Base-by-base conservation (phyloP, 1,140 invertebrate species). In the Pseudachorutes palmiensis region DNA sequence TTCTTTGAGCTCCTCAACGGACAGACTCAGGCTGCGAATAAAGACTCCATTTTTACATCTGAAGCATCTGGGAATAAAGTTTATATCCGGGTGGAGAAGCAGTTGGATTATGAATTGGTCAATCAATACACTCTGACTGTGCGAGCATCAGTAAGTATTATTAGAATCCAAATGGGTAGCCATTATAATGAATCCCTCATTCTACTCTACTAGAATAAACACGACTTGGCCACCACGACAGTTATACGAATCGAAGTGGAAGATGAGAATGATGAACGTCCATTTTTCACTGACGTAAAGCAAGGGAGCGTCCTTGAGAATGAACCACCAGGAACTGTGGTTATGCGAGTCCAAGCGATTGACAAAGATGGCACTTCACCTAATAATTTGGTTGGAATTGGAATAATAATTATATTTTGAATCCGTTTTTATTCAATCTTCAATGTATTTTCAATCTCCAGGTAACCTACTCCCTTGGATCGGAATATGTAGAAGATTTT, bases 211-310 rank as follows among this genome's bases (percentile, higher is more conserved):
- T 80, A 86, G 79, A 94, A 94, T 77, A 90, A 90, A 74, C 88
- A 87, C 75, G 85, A 86, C 74, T 78, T 92, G 74, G 87, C 85
- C 5, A 84, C 88, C 9, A 88, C 91, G 79, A 88, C 86, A 2
- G 83, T 84, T 49, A 82, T 94, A 2, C 85, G 85, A 65, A 87
- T 94, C 28, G 83, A 87, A 75, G 82, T 92, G 0, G 80, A 85
- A 74, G 91, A 94, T 74, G 90, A 92, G 0, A 94, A 94, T 73
- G 91, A 94, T 76, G 89, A 91, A 74, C 89, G 67, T 71, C 92
- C 91, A 0, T 84, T 84, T 67, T 94, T 93, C 75, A 86, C 82
- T 12, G 88, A 91, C 78, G 83, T 89, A 16, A 82, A 86, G 70
- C 84, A 83, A 57, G 91, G 88, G 1, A 88, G 83, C 77, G 90